These are phyloP conservation scores for Melopsittacus undulatus DNA, from an alignment of 2,797 vertebrate species.

Conservation along the genomic window DNA sequence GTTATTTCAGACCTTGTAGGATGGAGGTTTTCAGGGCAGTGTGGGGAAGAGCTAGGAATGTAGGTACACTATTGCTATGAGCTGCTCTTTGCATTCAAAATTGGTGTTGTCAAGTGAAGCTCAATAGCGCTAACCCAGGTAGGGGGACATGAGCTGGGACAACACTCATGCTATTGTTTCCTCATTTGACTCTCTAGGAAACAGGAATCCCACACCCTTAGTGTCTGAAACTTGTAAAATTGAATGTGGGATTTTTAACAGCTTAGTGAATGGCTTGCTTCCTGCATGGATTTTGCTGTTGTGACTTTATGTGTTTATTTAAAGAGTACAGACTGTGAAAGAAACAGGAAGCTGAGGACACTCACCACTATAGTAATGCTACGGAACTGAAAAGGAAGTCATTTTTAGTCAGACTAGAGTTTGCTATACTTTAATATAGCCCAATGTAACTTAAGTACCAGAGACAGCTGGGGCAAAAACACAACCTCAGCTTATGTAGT, in stretches of 20 bases:
- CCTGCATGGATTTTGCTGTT: neutral
- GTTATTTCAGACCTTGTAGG: neutral
- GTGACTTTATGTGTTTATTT: neutral
- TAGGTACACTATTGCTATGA: neutral
- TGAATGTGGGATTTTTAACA: neutral
- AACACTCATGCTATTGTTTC: neutral
- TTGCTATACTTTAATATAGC: neutral
- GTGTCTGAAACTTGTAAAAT: neutral
- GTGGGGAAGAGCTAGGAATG: neutral
- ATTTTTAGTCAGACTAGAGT: neutral
- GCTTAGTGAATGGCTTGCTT: neutral
- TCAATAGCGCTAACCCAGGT: neutral
- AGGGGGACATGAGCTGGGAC: neutral
- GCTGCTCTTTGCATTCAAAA: neutral
- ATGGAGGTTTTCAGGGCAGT: neutral
- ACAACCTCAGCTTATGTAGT: neutral
- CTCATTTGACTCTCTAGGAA: accelerated
- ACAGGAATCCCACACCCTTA: neutral
- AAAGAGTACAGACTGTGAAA: neutral
- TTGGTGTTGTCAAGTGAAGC: neutral
- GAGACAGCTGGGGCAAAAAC: neutral
- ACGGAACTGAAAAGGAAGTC: neutral
- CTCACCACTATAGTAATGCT: neutral
- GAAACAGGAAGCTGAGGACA: neutral
- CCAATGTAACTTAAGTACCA: neutral